A percentile compares a stretch with the other conserved stretches of the same genome.
Conservation (phyloP, 1,140 invertebrate species). For the Macrobrachium rosenbergii region DNA sequence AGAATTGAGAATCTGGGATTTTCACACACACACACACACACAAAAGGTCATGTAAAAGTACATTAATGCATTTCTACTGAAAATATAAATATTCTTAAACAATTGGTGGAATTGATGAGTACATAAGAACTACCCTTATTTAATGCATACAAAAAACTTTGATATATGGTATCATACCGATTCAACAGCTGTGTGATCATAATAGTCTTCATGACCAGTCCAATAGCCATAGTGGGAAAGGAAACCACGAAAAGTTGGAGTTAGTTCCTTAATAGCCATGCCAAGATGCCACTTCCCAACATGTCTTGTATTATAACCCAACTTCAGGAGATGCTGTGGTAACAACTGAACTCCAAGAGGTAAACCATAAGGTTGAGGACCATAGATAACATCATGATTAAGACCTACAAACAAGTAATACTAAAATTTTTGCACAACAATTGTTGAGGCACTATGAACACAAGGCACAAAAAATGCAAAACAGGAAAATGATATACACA, state of each 20-base stretch:
- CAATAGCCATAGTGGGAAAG: slow-evolving; percentile 67
- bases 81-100: no score
- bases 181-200: slow-evolving; percentile 65
- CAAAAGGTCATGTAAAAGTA: no score
- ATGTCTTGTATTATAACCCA: slow-evolving; percentile 85
- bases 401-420: slow-evolving; percentile 74
- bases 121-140: not conserved
- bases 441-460: not conserved
- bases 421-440: not conserved
- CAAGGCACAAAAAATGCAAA: not conserved
- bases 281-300: slow-evolving; percentile 96
- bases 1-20: no score
- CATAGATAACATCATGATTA: slow-evolving; percentile 83
- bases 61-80: no score
- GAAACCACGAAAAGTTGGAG: slow-evolving; percentile 75
- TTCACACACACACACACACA: no score
- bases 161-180: slow-evolving; percentile 39
- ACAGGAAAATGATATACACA: not conserved
- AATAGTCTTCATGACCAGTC: slow-evolving; percentile 67
- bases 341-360: slow-evolving; percentile 80
- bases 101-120: not conserved
- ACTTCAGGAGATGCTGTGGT: slow-evolving; percentile 81
- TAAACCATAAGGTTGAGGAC: slow-evolving; percentile 81
- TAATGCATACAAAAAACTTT: not conserved
- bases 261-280: slow-evolving; percentile 76